Percentiles rank a stretch among this genome's conserved stretches.
Evolutionary conservation across 2,113 vertebrate species (phyloP).

Genomic region (Dasyurus viverrinus): DNA sequence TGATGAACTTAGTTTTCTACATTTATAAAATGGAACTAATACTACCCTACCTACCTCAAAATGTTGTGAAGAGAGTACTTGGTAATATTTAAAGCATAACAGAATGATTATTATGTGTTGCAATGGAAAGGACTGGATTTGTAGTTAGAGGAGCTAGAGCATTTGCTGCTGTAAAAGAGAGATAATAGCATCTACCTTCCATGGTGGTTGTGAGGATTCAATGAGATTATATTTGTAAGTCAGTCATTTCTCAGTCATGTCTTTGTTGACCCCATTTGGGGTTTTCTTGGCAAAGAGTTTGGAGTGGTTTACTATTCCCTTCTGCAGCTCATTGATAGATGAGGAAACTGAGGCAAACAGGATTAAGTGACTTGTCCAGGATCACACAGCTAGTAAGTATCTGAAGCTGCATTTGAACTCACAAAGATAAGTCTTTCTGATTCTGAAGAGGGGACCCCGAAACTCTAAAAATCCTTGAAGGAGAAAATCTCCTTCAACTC

Average conservation of each 20-base stretch:
- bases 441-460: too few relatives aligned
- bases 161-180: background rate
- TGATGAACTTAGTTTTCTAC: background rate
- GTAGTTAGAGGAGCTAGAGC: background rate
- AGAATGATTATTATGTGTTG: background rate
- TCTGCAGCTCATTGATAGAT: background rate
- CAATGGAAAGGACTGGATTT: background rate
- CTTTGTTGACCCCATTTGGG: background rate
- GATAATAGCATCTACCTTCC: background rate
- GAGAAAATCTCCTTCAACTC: too few relatives aligned
- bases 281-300: background rate
- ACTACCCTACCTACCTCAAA: background rate
- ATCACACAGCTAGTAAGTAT: background rate
- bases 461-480: too few relatives aligned
- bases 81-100: background rate
- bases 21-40: background rate
- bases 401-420: background rate
- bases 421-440: too few relatives aligned
- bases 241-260: background rate
- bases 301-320: background rate
- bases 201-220: background rate
- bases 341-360: background rate
- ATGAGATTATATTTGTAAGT: background rate
- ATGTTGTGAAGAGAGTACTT: background rate
- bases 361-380: background rate